phyloP scores from a whole-genome alignment of 2,888 invertebrate genomes.

The Chrysomela aeneicollis region DNA sequence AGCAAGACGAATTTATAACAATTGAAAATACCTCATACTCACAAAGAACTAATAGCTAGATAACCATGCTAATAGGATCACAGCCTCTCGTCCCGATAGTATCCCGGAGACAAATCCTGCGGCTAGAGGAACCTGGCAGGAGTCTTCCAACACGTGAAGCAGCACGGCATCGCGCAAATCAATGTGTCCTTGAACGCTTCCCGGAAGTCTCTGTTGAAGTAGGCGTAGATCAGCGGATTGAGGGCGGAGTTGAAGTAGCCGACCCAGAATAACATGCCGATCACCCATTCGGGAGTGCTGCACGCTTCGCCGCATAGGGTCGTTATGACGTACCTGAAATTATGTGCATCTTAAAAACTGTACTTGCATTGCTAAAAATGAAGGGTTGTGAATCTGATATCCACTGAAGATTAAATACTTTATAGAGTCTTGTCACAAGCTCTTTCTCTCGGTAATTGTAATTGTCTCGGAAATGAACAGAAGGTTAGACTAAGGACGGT shows the following conservation, averaged over 20 bases:
- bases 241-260: constrained; percentile 96
- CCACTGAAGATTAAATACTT: too few relatives aligned
- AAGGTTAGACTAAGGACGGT: too few relatives aligned
- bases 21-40: constrained; percentile 18
- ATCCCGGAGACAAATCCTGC: constrained; percentile 51
- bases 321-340: constrained; percentile 82
- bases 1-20: too few relatives aligned
- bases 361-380: too few relatives aligned
- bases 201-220: constrained; percentile 95
- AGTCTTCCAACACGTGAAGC: constrained; percentile 78
- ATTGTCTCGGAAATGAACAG: too few relatives aligned
- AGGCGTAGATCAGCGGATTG: constrained; percentile 95
- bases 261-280: constrained; percentile 85
- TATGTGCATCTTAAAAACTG: too few relatives aligned
- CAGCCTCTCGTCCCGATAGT: constrained; percentile 56
- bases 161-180: constrained; percentile 85
- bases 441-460: too few relatives aligned
- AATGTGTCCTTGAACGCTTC: constrained; percentile 94
- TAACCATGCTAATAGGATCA: constrained; percentile 44
- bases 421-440: too few relatives aligned
- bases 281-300: constrained; percentile 72
- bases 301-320: constrained; percentile 78
- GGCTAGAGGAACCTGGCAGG: constrained; percentile 65
- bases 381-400: too few relatives aligned
- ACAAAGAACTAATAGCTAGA: constrained; percentile 20